A percentile compares a stretch with the other conserved stretches of the same genome.
Conservation (phyloP, 2,113 vertebrate species). For the Geococcyx californianus region DNA sequence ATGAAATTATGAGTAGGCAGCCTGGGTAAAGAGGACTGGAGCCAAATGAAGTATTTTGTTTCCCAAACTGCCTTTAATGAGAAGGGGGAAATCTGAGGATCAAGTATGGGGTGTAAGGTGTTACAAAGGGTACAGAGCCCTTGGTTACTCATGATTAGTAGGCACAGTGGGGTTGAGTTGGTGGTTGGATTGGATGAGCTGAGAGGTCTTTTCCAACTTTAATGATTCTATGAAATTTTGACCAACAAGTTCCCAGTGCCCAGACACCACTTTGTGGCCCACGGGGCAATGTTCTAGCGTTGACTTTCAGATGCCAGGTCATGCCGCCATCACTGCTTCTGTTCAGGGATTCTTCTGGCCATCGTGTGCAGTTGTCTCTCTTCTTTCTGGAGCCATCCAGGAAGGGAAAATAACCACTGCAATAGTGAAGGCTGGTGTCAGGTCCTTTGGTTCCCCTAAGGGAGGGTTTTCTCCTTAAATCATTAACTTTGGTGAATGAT, state of each 20-base stretch:
- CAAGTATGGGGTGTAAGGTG: background rate
- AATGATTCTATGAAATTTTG: background rate
- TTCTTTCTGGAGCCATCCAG: background rate
- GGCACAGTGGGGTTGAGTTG: no score
- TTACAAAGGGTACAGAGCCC: background rate
- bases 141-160: background rate
- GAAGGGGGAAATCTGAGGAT: background rate
- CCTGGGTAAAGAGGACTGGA: background rate
- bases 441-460: background rate
- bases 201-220: no score
- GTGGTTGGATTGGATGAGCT: no score
- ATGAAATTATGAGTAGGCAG: background rate
- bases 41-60: background rate
- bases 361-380: rapidly evolving
- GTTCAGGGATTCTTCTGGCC: background rate
- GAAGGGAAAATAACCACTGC: rapidly evolving
- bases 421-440: background rate
- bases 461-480: background rate
- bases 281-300: rapidly evolving
- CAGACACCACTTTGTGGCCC: background rate
- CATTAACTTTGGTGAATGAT: rapidly evolving
- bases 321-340: rapidly evolving
- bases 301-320: background rate
- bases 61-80: background rate
- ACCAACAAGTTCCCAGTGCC: rapidly evolving